These are phyloP conservation scores for Ericerus pela DNA, from an alignment of 1,140 invertebrate genomes.

Conservation along the genomic window DNA sequence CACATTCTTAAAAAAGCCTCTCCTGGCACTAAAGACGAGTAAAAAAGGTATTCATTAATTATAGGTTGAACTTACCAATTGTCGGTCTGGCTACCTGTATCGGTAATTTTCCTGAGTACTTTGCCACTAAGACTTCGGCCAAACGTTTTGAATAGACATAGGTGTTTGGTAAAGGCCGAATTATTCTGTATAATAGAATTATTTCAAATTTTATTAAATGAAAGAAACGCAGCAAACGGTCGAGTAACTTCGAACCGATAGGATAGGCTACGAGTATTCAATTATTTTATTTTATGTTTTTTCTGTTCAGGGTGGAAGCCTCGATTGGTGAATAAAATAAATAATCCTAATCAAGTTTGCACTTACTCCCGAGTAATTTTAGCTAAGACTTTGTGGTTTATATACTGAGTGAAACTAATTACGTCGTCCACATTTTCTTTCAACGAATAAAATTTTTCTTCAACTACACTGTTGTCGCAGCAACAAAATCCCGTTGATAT, in stretches of 20 bases:
- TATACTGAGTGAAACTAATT: conserved; percentile 49
- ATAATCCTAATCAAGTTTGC: neutral
- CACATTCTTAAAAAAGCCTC: no score
- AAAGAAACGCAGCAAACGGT: neutral
- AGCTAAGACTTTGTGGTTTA: conserved; percentile 48
- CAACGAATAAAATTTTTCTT: conserved; percentile 48
- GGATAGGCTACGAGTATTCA: neutral
- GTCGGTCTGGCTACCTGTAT: conserved; percentile 60
- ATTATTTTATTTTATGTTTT: neutral
- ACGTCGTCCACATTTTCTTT: conserved; percentile 49
- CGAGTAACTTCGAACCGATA: neutral
- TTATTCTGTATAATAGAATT: conserved; percentile 23
- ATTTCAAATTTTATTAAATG: neutral
- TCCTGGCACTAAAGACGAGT: no score
- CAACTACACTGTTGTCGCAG: conserved; percentile 47
- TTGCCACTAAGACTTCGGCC: conserved; percentile 43
- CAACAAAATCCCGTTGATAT: conserved; percentile 61
- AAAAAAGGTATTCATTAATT: neutral
- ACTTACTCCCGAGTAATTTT: conserved; percentile 40
- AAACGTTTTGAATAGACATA: conserved; percentile 56
- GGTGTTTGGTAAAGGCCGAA: conserved; percentile 47
- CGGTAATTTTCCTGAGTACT: conserved; percentile 42
- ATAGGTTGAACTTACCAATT: conserved; percentile 38
- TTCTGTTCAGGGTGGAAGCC: neutral
- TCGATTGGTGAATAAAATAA: neutral